Evolutionary conservation across 2,113 vertebrate genomes (phyloP).

Genomic region (Aspiorhynchus laticeps): DNA sequence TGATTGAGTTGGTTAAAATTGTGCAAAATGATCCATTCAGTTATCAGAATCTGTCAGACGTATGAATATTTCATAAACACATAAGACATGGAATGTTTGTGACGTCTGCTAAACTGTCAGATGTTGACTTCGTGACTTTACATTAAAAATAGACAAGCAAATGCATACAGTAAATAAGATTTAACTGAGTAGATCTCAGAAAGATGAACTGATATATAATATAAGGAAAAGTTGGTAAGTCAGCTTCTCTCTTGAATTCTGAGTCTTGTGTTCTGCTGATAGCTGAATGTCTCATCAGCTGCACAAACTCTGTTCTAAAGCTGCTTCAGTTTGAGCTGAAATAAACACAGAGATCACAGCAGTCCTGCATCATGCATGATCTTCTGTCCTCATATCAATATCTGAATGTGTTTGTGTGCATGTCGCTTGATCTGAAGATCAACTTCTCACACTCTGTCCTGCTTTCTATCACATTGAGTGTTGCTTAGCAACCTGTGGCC

Average conservation of each 20-base stretch:
- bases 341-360: too few relatives aligned
- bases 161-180: too few relatives aligned
- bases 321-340: too few relatives aligned
- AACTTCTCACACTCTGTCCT: constrained; percentile 20
- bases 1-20: not conserved
- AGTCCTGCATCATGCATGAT: not conserved
- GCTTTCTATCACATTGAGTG: constrained; percentile 53
- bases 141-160: too few relatives aligned
- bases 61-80: not conserved
- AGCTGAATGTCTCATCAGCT: too few relatives aligned
- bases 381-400: not conserved
- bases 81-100: not conserved
- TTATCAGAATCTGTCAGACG: not conserved
- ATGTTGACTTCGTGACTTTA: too few relatives aligned
- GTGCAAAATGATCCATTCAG: not conserved
- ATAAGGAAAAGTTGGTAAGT: too few relatives aligned
- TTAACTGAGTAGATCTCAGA: too few relatives aligned
- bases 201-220: too few relatives aligned
- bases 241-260: too few relatives aligned
- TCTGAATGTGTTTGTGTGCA: not conserved
- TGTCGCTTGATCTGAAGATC: not conserved
- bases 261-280: too few relatives aligned
- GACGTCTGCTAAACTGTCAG: not conserved
- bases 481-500: constrained; percentile 63
- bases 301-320: too few relatives aligned